Base-by-base conservation (phyloP, 2,888 invertebrate genomes). In the Drosophila kokeensis region DNA sequence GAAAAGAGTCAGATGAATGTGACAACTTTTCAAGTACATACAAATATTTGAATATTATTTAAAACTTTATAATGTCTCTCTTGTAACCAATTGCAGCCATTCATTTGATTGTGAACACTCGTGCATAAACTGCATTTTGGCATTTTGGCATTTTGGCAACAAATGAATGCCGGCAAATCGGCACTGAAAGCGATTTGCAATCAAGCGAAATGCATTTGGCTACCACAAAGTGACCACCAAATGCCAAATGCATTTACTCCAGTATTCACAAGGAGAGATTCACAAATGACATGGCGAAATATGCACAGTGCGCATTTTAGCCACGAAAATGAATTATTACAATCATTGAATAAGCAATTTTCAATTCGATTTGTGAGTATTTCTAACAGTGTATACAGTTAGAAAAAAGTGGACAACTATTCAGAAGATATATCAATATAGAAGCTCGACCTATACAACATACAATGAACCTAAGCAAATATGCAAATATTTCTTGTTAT, bases 201-300 rank as follows among this genome's bases (percentile, higher is more conserved):
- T 76, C 64, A 38, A 59, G 64, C 74, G 69, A 73, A 86, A 77
- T 81, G 69, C 81, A 78, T 72, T 86, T 63, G 64, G 27, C 52
- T 68, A 71, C 81, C 87, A 69, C 81, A 82, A 83, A 83, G 75
- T 83, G 87, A 78, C 87, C 82, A 57, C 82, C 81, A 81, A 79
- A 82, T 81, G 71, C 75, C 75, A 81, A 81, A 84, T 79, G 79
- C 82, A 82, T 79, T 65, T 59, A 72, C 72, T 67, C 34, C 36
- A 29, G 29, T 52, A 29, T 29, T 38, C 52, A 21, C 50, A 24
- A 36, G 54, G 53, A 53, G 53, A 52, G 55, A 52, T 49, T 50
- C 62, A 30, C 55, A 67, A 68, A 68, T 67, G 38, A 11, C 24
- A 27, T 38, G 3, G 24, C 24, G 13, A 52, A 53, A 52, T 10